phyloP scores from a whole-genome alignment of 2,797 vertebrate species.

The Carcharodon carcharias region DNA sequence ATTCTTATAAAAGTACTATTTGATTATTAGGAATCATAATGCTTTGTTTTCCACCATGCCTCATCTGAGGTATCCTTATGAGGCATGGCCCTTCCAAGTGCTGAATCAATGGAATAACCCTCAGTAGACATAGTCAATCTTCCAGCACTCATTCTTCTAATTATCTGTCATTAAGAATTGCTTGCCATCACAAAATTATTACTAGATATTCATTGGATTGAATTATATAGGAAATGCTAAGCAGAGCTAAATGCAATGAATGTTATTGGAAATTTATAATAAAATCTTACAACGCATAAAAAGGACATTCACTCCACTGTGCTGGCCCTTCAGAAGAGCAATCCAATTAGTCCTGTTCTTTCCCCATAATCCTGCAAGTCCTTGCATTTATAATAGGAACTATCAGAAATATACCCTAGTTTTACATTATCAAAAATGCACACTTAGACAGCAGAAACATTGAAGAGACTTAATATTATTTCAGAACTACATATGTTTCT shows the following conservation, averaged over 20 bases:
- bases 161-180: slow-evolving; percentile 38
- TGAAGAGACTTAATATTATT: too few relatives aligned
- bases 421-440: neutral
- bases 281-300: neutral
- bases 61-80: neutral
- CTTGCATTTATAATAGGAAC: neutral
- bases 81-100: neutral
- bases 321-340: neutral
- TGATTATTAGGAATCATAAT: slow-evolving; percentile 46
- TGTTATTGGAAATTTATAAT: neutral
- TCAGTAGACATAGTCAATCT: slow-evolving; percentile 30
- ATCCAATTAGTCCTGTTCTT: neutral
- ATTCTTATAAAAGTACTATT: slow-evolving; percentile 55
- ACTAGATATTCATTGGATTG: slow-evolving; percentile 39
- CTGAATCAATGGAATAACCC: neutral
- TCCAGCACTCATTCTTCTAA: slow-evolving; percentile 37
- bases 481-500: neutral
- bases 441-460: neutral
- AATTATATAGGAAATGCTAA: slow-evolving; percentile 1
- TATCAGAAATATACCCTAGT: neutral
- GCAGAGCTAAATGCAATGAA: fast-evolving
- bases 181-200: slow-evolving; percentile 36
- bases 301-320: neutral
- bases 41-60: neutral
- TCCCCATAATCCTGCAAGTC: neutral